These are phyloP conservation scores for Choreutis nemorana DNA, from an alignment of 2,888 invertebrate species.

Conservation along the genomic window DNA sequence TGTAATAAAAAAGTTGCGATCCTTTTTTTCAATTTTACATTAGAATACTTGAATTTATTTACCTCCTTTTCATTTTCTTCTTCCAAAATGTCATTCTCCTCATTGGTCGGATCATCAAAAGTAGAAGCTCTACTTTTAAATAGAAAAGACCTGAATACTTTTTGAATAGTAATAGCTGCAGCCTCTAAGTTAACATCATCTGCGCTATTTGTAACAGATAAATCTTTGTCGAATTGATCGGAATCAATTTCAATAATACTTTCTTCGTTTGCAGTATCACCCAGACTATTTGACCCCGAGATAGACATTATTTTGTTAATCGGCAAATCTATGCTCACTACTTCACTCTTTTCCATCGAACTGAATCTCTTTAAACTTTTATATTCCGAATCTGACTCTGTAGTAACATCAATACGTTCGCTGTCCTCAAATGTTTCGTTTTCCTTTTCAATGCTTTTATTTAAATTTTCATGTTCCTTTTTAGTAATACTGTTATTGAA, in stretches of 20 bases:
- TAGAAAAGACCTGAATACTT: slow-evolving; percentile 59
- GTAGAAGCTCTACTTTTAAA: slow-evolving; percentile 52
- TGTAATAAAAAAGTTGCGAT: no score
- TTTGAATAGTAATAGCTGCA: slow-evolving; percentile 65
- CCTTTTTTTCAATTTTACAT: no score
- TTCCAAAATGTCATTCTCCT: slow-evolving; percentile 26
- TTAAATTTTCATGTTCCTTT: neutral
- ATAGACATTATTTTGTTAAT: neutral
- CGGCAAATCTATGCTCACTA: no score
- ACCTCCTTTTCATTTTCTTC: slow-evolving; percentile 31
- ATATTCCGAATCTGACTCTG: no score
- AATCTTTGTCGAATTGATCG: slow-evolving; percentile 7
- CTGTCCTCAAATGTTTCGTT: neutral
- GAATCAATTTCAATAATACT: slow-evolving; percentile 4
- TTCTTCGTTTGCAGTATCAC: slow-evolving; percentile 2
- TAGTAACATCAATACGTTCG: no score
- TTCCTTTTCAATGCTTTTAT: neutral
- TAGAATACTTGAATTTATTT: slow-evolving; percentile 8
- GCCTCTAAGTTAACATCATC: slow-evolving; percentile 50
- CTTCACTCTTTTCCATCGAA: no score
- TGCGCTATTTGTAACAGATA: slow-evolving; percentile 4
- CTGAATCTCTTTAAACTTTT: no score
- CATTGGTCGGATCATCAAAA: slow-evolving; percentile 37
- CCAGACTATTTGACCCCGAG: neutral
- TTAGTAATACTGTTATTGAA: neutral